A percentile compares a stretch with the other conserved stretches of the same genome.
These are phyloP conservation scores for Toxostoma redivivum DNA, from an alignment of 2,113 vertebrate species.

Conservation along the genomic window DNA sequence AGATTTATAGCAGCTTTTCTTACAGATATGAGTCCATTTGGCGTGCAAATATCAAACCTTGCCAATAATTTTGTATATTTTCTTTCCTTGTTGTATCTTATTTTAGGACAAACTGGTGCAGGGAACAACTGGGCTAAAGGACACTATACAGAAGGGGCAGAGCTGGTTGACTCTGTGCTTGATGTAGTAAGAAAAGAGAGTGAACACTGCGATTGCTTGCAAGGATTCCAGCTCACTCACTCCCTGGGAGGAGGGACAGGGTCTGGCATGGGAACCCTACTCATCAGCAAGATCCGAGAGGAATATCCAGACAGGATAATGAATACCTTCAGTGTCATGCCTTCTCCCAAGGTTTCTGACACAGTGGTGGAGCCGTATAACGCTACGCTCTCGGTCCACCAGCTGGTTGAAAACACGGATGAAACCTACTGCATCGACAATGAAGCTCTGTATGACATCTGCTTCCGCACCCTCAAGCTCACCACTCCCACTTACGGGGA, in stretches of 20 bases:
- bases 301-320: conserved; percentile 93
- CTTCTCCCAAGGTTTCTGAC: conserved; percentile 94
- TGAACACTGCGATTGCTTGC: conserved; percentile 90
- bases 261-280: conserved; percentile 92
- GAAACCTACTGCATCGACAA: conserved; percentile 98
- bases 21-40: not conserved
- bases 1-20: not conserved
- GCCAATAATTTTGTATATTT: not conserved
- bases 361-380: conserved; percentile 97
- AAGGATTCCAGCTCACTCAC: conserved; percentile 89
- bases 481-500: conserved; percentile 90
- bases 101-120: conserved; percentile 90
- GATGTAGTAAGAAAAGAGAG: conserved; percentile 90
- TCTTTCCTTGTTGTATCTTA: not conserved
- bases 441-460: conserved; percentile 93
- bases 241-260: conserved; percentile 88
- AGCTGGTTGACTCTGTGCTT: conserved; percentile 88
- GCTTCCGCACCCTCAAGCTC: conserved; percentile 92
- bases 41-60: not conserved
- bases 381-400: conserved; percentile 89
- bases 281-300: conserved; percentile 94
- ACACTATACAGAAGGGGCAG: conserved; percentile 93
- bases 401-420: conserved; percentile 92
- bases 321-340: conserved; percentile 97
- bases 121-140: conserved; percentile 97